Percentiles rank a stretch among this genome's conserved stretches.
Conservation (phyloP, 2,113 vertebrate species). For the Actenoides hombroni region DNA sequence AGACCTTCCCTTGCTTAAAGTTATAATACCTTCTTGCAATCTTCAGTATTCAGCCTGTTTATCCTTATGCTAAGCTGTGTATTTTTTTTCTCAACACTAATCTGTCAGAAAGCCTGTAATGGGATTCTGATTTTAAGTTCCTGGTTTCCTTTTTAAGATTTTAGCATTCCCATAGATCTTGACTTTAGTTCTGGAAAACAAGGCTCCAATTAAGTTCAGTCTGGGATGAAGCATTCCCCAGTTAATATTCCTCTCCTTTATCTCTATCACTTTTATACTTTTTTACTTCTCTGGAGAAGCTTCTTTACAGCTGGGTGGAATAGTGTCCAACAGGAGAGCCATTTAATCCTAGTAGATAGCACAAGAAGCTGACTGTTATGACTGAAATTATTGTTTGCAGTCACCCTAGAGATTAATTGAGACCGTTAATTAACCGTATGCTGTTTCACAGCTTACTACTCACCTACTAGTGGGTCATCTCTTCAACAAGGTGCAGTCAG, state of each 20-base stretch:
- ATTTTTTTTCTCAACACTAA: accelerated
- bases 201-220: not conserved
- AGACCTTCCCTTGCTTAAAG: not conserved
- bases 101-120: not conserved
- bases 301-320: not conserved
- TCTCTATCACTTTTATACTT: not conserved
- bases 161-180: not conserved
- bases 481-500: not conserved
- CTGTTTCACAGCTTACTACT: not conserved
- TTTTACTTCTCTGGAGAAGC: not conserved
- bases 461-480: not conserved
- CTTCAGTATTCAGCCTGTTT: not conserved
- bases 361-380: not conserved
- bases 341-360: not conserved
- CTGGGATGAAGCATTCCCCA: not conserved
- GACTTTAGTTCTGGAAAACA: not conserved
- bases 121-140: not conserved
- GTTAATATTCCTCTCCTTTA: not conserved
- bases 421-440: not conserved
- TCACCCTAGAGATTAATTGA: not conserved
- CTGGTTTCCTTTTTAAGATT: not conserved
- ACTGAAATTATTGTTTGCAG: not conserved
- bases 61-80: not conserved
- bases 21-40: not conserved
- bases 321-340: not conserved